A percentile compares a stretch with the other conserved stretches of the same genome.
Evolutionary conservation across 2,888 invertebrate genomes (phyloP).

Genomic region (Xestia xanthographa): DNA sequence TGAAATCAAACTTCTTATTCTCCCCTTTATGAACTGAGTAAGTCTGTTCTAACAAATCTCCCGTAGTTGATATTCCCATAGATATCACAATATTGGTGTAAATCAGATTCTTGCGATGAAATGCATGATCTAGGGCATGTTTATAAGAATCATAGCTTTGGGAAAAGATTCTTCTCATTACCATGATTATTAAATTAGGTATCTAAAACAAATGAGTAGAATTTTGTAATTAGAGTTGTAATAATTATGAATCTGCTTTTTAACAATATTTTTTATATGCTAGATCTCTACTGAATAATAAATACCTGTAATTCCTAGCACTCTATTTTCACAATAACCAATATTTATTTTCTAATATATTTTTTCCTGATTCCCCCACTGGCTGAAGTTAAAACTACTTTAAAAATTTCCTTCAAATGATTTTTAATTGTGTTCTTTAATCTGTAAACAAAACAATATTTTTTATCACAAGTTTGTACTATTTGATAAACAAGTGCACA

Average conservation of each 20-base stretch:
- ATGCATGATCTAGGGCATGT: conserved; percentile 82
- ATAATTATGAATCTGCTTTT: conserved; percentile 64
- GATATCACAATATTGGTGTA: conserved; percentile 95
- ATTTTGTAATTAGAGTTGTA: not conserved
- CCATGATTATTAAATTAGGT: conserved; percentile 70
- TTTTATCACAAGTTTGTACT: not conserved
- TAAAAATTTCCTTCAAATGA: not conserved
- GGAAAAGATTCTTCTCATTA: conserved; percentile 77
- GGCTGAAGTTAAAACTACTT: not conserved
- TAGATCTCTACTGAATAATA: conserved; percentile 7
- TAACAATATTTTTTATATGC: conserved; percentile 60
- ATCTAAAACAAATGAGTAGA: conserved; percentile 77
- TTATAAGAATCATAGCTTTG: conserved; percentile 75
- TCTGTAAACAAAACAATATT: not conserved
- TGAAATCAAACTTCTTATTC: conserved; percentile 89
- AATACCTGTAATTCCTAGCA: not conserved
- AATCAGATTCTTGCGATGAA: conserved; percentile 92
- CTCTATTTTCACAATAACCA: not conserved
- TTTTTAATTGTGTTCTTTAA: not conserved
- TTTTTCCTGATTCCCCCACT: not conserved
- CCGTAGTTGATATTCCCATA: conserved; percentile 93
- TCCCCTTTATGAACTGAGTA: conserved; percentile 92
- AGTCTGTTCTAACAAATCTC: conserved; percentile 95
- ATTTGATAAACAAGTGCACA: not conserved
- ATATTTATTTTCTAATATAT: too few relatives aligned